These are phyloP conservation scores for Drosophila buzzatii DNA, from an alignment of 2,888 invertebrate genomes.

Conservation along the genomic window DNA sequence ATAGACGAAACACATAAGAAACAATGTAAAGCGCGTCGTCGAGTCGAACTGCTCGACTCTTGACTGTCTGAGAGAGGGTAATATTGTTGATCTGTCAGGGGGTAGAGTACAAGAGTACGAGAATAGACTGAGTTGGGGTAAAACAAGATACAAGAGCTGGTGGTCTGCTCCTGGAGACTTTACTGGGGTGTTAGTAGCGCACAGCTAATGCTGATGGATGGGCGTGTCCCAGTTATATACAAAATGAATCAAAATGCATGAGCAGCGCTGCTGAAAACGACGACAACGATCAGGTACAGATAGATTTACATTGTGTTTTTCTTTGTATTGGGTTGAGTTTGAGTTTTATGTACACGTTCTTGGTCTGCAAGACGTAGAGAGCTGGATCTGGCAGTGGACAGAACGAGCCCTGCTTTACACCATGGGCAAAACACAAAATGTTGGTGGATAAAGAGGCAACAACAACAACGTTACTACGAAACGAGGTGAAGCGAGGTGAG, in stretches of 20 bases:
- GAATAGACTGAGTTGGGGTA: conserved; percentile 35
- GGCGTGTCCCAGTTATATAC: conserved; percentile 66
- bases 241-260: conserved; percentile 41
- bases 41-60: conserved; percentile 36
- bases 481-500: conserved; percentile 52
- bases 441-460: conserved; percentile 49
- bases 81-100: conserved; percentile 8
- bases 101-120: conserved; percentile 23
- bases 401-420: conserved; percentile 42
- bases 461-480: conserved; percentile 68
- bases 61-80: conserved; percentile 14
- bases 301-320: conserved; percentile 20
- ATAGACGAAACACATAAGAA: conserved; percentile 48
- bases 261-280: conserved; percentile 51
- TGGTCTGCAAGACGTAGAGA: conserved; percentile 59
- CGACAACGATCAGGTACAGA: conserved; percentile 56
- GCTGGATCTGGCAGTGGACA: conserved; percentile 19
- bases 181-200: conserved; percentile 66
- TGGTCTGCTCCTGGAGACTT: conserved; percentile 35
- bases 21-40: conserved; percentile 44
- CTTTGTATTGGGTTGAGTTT: conserved; percentile 23
- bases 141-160: conserved; percentile 47
- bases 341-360: conserved; percentile 60
- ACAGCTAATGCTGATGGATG: conserved; percentile 52
- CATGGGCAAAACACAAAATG: conserved; percentile 50